Percentiles rank a stretch among this genome's conserved stretches.
Conservation (phyloP, 2,888 invertebrate genomes). For the Oxystoma pomonae region DNA sequence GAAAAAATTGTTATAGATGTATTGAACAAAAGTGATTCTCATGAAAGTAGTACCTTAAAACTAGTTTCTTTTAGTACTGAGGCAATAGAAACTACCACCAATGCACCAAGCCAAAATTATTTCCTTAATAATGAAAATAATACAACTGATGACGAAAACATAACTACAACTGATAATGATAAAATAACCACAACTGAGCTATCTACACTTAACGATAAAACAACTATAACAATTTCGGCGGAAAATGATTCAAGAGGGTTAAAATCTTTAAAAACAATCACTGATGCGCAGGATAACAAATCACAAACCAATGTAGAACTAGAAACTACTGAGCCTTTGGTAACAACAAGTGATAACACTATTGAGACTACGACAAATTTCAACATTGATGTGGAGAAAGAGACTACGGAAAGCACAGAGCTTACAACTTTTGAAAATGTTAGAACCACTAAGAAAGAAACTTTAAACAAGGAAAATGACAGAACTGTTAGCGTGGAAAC, state of each 20-base stretch:
- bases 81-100: too few relatives aligned
- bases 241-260: conserved; percentile 14
- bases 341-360: conserved; percentile 8
- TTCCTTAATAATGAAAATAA: too few relatives aligned
- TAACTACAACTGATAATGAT: neutral
- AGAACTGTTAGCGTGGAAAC: too few relatives aligned
- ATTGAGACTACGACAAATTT: conserved; percentile 16
- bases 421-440: too few relatives aligned
- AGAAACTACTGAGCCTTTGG: conserved; percentile 14
- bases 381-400: conserved; percentile 22
- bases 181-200: neutral
- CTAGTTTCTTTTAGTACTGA: too few relatives aligned
- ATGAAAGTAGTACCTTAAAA: too few relatives aligned
- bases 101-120: too few relatives aligned
- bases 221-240: conserved; percentile 13
- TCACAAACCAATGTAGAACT: conserved; percentile 3
- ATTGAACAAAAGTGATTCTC: too few relatives aligned
- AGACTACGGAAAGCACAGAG: too few relatives aligned
- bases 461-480: too few relatives aligned
- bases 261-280: neutral
- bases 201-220: conserved; percentile 2
- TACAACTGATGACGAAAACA: neutral
- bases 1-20: too few relatives aligned
- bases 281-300: neutral
- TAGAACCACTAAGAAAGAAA: too few relatives aligned